A percentile compares a stretch with the other conserved stretches of the same genome.
Evolutionary conservation across 2,113 vertebrate genomes (phyloP).

Genomic region (Semnopithecus entellus): DNA sequence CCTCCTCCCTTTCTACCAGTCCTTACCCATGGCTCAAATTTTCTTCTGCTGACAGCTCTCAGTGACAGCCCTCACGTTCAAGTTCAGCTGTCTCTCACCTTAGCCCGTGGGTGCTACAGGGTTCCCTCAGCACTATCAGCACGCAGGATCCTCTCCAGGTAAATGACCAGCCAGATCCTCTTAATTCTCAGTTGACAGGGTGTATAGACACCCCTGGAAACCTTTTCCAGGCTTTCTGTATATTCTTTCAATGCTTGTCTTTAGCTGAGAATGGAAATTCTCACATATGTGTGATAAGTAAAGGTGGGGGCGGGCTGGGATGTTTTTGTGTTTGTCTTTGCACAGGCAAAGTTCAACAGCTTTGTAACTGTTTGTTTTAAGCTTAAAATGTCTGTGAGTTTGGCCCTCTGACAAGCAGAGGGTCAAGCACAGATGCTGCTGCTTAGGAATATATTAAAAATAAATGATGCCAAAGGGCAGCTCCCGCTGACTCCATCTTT

Average conservation of each 20-base stretch:
- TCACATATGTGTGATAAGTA: neutral
- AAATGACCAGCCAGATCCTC: neutral
- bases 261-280: slow-evolving; percentile 7
- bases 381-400: slow-evolving; percentile 63
- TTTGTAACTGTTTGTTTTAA: slow-evolving; percentile 64
- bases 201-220: neutral
- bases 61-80: no score
- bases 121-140: neutral
- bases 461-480: slow-evolving; percentile 23
- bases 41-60: neutral
- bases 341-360: slow-evolving; percentile 56
- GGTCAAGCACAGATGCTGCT: neutral
- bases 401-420: slow-evolving; percentile 28
- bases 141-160: neutral
- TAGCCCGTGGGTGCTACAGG: neutral
- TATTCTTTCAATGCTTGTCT: neutral
- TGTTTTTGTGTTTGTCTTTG: neutral
- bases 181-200: neutral
- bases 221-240: neutral
- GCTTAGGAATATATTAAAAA: neutral
- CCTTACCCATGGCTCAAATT: neutral
- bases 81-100: slow-evolving; percentile 22
- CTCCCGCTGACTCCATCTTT: neutral
- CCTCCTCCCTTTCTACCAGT: neutral
- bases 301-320: neutral